phyloP scores from a whole-genome alignment of 2,797 vertebrate species.

The Poecilia wingei region DNA sequence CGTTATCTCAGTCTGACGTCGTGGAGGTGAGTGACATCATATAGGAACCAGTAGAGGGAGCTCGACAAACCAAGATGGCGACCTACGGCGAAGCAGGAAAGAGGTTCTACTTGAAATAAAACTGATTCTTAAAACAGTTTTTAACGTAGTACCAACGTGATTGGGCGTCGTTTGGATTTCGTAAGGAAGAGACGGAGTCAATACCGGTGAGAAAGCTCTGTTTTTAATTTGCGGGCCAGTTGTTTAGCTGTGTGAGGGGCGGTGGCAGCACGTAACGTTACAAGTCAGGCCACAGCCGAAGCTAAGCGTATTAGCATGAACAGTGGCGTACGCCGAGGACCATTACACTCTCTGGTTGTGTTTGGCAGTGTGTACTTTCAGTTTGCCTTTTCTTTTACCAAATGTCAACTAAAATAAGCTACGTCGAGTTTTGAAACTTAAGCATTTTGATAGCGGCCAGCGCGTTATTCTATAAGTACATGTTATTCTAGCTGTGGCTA shows the following conservation, averaged over 20 bases:
- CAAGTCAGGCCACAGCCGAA: slow-evolving; percentile 61
- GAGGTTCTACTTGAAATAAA: slow-evolving; percentile 79
- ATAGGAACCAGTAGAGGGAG: slow-evolving; percentile 75
- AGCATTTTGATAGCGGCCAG: slow-evolving; percentile 1
- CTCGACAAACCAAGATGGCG: slow-evolving; percentile 84
- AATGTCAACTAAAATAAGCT: neutral
- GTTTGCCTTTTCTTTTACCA: neutral
- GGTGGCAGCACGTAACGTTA: slow-evolving; percentile 72
- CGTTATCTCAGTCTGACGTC: slow-evolving; percentile 29
- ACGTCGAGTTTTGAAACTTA: neutral
- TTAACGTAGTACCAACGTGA: slow-evolving; percentile 18
- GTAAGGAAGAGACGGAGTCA: slow-evolving; percentile 62
- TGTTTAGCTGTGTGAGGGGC: slow-evolving; percentile 62
- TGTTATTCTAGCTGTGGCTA: slow-evolving; percentile 38
- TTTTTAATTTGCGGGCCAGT: slow-evolving; percentile 6
- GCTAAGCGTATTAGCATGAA: slow-evolving; percentile 48
- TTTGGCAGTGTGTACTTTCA: fast-evolving
- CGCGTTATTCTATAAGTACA: slow-evolving; percentile 12
- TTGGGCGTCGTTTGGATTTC: slow-evolving; percentile 57
- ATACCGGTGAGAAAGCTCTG: slow-evolving; percentile 64
- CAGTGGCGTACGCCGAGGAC: slow-evolving; percentile 2
- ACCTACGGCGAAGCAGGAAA: slow-evolving; percentile 82
- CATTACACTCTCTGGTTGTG: neutral
- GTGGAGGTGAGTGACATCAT: slow-evolving; percentile 62
- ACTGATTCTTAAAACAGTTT: slow-evolving; percentile 41